A percentile compares a stretch with the other conserved stretches of the same genome.
Conservation (phyloP, 1,140 invertebrate species). For the Drosophila bipectinata region DNA sequence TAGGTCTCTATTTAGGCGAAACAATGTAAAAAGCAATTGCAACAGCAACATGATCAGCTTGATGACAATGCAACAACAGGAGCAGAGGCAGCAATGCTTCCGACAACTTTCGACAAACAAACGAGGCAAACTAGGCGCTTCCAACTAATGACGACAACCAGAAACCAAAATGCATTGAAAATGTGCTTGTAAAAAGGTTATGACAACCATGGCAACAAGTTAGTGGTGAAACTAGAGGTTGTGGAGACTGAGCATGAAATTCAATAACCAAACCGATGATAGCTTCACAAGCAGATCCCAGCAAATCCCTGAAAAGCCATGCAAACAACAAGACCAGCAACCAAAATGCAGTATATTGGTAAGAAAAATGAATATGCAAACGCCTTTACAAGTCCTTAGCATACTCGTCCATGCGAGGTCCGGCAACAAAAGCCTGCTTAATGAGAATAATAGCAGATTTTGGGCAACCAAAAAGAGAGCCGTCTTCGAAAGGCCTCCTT, state of each 20-base stretch:
- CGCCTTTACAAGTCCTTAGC: too few relatives aligned
- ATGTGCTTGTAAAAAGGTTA: background rate
- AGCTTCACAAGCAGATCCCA: constrained; percentile 17
- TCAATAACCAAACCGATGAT: constrained; percentile 26
- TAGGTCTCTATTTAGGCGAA: constrained; percentile 50
- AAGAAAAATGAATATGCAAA: constrained; percentile 15
- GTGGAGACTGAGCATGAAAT: constrained; percentile 15
- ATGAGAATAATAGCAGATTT: constrained; percentile 64
- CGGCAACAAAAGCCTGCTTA: constrained; percentile 50
- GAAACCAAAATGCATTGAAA: constrained; percentile 31
- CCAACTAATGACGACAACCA: constrained; percentile 47
- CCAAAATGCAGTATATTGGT: constrained; percentile 9
- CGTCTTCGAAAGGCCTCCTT: constrained; percentile 8
- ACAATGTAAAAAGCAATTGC: constrained; percentile 50
- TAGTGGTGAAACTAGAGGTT: background rate
- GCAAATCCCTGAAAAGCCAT: constrained; percentile 7
- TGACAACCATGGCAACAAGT: constrained; percentile 28
- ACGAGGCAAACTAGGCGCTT: constrained; percentile 41
- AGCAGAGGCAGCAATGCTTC: constrained; percentile 12
- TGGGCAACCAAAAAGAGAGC: constrained; percentile 49
- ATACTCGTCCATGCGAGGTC: background rate
- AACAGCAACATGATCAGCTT: constrained; percentile 18
- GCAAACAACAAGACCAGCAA: constrained; percentile 4
- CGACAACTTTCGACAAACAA: constrained; percentile 41
- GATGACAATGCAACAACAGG: constrained; percentile 33